Percentiles rank a stretch among this genome's conserved stretches.
Evolutionary conservation across 2,113 vertebrate genomes (phyloP).

Genomic region (Pomatorhinus ruficollis): DNA sequence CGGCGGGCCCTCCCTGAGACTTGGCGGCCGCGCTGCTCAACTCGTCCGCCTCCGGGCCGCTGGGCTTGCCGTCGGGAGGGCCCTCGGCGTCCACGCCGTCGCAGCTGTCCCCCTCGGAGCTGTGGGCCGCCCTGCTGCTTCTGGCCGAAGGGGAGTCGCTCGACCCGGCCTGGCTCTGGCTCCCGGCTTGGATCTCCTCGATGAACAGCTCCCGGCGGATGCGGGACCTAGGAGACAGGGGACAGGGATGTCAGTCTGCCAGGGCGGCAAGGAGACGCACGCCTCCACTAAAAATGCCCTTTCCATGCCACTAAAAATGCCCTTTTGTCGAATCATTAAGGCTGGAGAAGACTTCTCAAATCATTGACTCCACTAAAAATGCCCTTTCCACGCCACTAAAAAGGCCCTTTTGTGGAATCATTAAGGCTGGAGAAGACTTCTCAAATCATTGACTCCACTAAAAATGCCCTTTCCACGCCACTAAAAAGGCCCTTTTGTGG

Average conservation of each 20-base stretch:
- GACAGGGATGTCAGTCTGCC: not conserved
- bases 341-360: not conserved
- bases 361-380: too few species aligned
- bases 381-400: too few species aligned
- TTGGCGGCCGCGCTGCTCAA: conserved; percentile 77
- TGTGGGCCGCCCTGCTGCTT: conserved; percentile 79
- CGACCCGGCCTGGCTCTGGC: conserved; percentile 84
- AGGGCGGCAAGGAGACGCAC: rapidly evolving
- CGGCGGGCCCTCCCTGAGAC: conserved; percentile 82
- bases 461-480: not conserved
- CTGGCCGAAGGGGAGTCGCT: conserved; percentile 87
- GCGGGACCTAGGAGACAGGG: conserved; percentile 84
- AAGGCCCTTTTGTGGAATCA: too few species aligned
- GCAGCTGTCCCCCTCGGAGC: conserved; percentile 94
- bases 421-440: not conserved
- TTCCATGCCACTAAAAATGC: too few species aligned
- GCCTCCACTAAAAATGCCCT: not conserved
- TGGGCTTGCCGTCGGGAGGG: conserved; percentile 70
- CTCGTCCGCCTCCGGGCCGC: conserved; percentile 82
- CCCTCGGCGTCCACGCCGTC: conserved; percentile 92
- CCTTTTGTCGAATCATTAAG: not conserved
- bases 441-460: too few species aligned
- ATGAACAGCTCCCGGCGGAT: conserved; percentile 97
- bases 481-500: too few species aligned
- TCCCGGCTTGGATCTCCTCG: conserved; percentile 94